Evolutionary conservation across 1,140 invertebrate species (phyloP).

Genomic region (Delia radicum): DNA sequence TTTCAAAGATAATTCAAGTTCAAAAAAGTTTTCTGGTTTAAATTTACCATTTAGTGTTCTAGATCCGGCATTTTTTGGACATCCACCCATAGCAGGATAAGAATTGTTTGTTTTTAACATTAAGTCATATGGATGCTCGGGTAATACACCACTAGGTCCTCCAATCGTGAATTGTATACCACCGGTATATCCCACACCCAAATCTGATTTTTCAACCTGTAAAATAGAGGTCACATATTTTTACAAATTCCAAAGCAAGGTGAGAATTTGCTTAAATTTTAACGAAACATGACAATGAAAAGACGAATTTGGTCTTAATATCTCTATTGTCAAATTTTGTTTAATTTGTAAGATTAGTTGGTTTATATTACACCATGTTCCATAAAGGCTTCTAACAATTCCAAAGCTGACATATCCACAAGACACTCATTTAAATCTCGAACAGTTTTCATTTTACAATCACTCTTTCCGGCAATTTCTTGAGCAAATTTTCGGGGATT

Average conservation of each 20-base stretch:
- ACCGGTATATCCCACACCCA: constrained; percentile 50
- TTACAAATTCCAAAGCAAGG: no score
- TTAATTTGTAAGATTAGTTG: no score
- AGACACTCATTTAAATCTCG: constrained; percentile 47
- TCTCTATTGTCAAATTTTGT: no score
- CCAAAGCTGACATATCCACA: constrained; percentile 44
- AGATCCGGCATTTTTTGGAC: constrained; percentile 48
- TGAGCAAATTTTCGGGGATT: constrained; percentile 49
- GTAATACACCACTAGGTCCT: constrained; percentile 47
- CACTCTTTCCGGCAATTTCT: constrained; percentile 44
- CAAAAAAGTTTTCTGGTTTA: no score
- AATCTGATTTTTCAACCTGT: constrained; percentile 49
- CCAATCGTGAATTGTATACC: constrained; percentile 54
- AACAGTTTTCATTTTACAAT: constrained; percentile 47
- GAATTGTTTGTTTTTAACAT: constrained; percentile 50
- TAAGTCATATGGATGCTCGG: constrained; percentile 50
- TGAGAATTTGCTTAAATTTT: no score
- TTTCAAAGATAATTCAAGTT: neutral
- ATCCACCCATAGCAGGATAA: constrained; percentile 50
- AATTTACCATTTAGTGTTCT: constrained; percentile 39
- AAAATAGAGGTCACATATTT: no score
- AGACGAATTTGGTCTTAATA: no score
- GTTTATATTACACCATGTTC: constrained; percentile 49
- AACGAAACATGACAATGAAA: no score
- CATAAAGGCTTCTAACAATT: constrained; percentile 49